Base-by-base conservation (phyloP, 2,797 vertebrate species). In the Enteromius radiatus region DNA sequence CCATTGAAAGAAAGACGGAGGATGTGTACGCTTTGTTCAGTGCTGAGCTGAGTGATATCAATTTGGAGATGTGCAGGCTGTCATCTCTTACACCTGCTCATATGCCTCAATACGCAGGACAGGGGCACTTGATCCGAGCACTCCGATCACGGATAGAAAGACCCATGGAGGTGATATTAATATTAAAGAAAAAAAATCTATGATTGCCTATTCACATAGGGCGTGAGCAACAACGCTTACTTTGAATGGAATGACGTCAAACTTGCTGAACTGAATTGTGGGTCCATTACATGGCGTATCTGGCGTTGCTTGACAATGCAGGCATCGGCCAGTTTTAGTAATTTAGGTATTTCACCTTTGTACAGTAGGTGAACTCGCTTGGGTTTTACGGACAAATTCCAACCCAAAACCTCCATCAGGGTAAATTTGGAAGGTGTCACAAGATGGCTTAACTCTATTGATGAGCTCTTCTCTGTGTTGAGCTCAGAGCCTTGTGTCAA, bases 121-220 rank as follows among this genome's bases (percentile, higher is more conserved):
- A 93, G 63, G 94, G 92, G 0, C 89, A 94, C 86, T 93, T 93
- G 92, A 70, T 90, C 4, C 92, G 86, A 1, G 88, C 91, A 15
- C 90, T 96, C 14, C 93, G 86, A 33, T 88, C 89, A 0, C 92
- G 93, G 38, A 88, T 97, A 1, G 92, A 94, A 49, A 89, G 89
- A 26, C 89, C 93, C 23, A 92, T 96, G 92, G 90, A 95, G 89
- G 97, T 97, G 78, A 86, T 93, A 71, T 31, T 31, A 31, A 31
- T 3, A 31, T 31, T 31, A 31, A 2, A 3, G 31, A 31, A 31
- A 31, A 31, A 31, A 31, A 31, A 31, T 31, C 31, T 31, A 31
- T 31, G 31, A 31, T 31, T 2, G 31, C 31, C 31, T 31, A 2
- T 31, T 31, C 31, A 31, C 31, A 31, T 31, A 31, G 31, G 31